These are phyloP conservation scores for Hypotaenidia philippensis DNA, from an alignment of 2,797 vertebrate genomes.

Conservation along the genomic window DNA sequence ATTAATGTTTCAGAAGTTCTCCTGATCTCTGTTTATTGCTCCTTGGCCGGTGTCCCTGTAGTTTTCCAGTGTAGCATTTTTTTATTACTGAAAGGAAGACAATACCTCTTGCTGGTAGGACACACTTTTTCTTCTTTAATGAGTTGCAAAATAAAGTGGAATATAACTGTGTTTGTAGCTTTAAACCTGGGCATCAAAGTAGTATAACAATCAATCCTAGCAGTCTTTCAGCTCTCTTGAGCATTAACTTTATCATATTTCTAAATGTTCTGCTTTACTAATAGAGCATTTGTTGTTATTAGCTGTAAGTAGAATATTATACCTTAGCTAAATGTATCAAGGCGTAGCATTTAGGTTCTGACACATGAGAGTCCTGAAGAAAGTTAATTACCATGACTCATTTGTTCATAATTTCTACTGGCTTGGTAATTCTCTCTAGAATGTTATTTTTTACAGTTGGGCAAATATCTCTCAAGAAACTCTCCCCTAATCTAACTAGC, in stretches of 20 bases:
- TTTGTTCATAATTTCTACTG: conserved; percentile 53
- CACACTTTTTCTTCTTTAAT: conserved; percentile 50
- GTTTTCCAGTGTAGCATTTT: conserved; percentile 54
- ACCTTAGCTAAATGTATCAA: conserved; percentile 49
- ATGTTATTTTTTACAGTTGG: not conserved
- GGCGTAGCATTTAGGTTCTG: conserved; percentile 54
- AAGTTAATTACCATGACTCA: conserved; percentile 45
- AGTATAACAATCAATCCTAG: conserved; percentile 19
- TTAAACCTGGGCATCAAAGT: conserved; percentile 38
- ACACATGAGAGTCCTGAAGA: conserved; percentile 20
- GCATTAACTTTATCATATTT: conserved; percentile 63
- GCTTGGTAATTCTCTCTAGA: conserved; percentile 1
- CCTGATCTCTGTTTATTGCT: conserved; percentile 33
- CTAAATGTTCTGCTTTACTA: conserved; percentile 64
- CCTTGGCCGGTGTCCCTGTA: conserved; percentile 58
- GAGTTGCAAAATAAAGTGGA: conserved; percentile 61
- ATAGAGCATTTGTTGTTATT: conserved; percentile 53
- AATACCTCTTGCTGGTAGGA: conserved; percentile 26
- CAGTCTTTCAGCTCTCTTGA: conserved; percentile 34
- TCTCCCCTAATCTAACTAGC: not conserved
- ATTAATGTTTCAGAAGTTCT: conserved; percentile 77
- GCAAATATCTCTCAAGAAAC: not conserved
- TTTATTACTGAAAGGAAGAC: conserved; percentile 61
- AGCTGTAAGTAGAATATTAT: conserved; percentile 20
- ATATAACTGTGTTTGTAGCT: not conserved